Evolutionary conservation across 2,888 invertebrate genomes (phyloP), one percentile per base, ranked within the genome.

Genomic region (Leptarthrus brevirostris): DNA sequence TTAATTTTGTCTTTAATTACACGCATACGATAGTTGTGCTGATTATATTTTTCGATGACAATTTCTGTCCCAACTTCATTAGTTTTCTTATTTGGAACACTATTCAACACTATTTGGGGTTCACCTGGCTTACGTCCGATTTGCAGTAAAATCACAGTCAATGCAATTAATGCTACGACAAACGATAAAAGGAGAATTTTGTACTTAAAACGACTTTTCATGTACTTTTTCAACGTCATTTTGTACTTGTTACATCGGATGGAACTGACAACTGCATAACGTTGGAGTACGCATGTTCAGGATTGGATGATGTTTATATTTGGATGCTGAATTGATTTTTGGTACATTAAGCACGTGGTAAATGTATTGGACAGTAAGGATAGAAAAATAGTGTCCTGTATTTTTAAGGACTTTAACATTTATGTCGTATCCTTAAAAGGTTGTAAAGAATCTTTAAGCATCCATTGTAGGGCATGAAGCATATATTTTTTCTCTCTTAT

Each of bases 31-130:
- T 85, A 78, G 78, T 82, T 82, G 40, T 81, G 82, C 77, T 85
- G 85, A 74, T 85, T 83, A 74, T 85, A 85, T 76, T 85, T 84
- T 76, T 85, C 85, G 4, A 83, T 83, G 76, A 85, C 82, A 52
- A 82, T 76, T 24, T 69, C 34, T 12, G 18, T 12, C 8, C 34
- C 30, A 26, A n/a, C 3, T 40, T 40, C 26, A 5, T 3, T 3
- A 8, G 3, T 5, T 30, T 30, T 8, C 8, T 30, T 30, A 82
- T 83, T 76, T 80, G 78, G 64, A 81, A 80, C n/a, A 81, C 79
- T 20, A 78, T 80, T 12, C 80, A 75, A 66, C 81, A 49, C 54
- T 82, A 18, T 52, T 75, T 76, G 26, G 73, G 72, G 18, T 36
- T 72, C 26, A 34, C 12, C n/a, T 12, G 70, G 40, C 10, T 30